These are phyloP conservation scores for Boleophthalmus pectinirostris DNA, from an alignment of 2,113 vertebrate species.

Conservation along the genomic window DNA sequence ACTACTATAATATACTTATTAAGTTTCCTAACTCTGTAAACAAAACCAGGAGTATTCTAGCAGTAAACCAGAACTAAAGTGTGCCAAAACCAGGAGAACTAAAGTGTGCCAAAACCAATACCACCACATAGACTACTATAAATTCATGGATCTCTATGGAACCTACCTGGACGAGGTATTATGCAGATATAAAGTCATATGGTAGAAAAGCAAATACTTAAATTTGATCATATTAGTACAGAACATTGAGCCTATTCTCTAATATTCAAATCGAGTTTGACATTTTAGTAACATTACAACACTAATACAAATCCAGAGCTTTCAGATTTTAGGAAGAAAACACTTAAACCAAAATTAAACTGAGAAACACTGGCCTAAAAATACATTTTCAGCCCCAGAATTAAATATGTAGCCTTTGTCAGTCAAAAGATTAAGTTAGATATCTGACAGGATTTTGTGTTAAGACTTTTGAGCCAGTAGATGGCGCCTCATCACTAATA, in stretches of 20 bases:
- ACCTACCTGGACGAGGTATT: no score
- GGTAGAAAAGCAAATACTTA: no score
- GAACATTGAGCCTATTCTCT: no score
- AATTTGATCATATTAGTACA: no score
- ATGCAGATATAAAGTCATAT: no score
- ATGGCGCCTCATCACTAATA: slow-evolving; percentile 5
- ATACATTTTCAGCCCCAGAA: not conserved
- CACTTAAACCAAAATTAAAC: not conserved
- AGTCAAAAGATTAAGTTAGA: not conserved
- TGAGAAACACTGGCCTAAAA: not conserved
- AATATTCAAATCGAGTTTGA: no score
- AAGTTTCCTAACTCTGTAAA: no score
- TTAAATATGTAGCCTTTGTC: not conserved
- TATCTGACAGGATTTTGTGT: not conserved
- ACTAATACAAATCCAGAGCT: not conserved
- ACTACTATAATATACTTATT: no score
- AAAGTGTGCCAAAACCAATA: not conserved
- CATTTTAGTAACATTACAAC: no score
- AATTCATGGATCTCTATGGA: no score
- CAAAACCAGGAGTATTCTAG: not conserved
- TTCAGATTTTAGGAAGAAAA: not conserved
- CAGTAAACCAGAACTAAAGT: not conserved
- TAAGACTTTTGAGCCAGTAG: slow-evolving; percentile 6
- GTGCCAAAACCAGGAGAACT: not conserved
- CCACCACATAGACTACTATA: no score